Evolutionary conservation across 2,797 vertebrate genomes (phyloP).

Genomic region (Labroides dimidiatus): DNA sequence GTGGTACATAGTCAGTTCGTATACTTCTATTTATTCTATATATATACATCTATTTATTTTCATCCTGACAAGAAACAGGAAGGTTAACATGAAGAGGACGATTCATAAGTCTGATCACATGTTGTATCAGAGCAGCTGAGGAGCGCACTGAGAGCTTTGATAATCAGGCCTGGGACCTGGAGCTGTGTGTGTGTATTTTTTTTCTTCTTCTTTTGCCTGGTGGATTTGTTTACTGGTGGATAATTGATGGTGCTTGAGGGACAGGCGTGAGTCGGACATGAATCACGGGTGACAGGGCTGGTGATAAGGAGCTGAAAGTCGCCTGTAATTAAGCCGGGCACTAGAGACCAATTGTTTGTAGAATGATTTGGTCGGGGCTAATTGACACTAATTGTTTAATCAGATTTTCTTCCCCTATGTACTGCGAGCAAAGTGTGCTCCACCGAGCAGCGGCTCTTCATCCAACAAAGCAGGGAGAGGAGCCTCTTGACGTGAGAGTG

Average conservation of each 20-base stretch:
- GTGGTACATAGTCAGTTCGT: too few relatives aligned
- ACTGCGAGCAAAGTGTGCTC: conserved; percentile 75
- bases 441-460: conserved; percentile 54
- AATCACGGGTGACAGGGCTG: conserved; percentile 91
- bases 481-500: conserved; percentile 47
- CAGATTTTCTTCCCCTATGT: conserved; percentile 94
- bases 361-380: conserved; percentile 98
- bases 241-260: conserved; percentile 99
- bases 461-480: conserved; percentile 58
- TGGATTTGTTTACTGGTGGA: conserved; percentile 95
- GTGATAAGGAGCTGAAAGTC: conserved; percentile 98
- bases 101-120: conserved; percentile 68
- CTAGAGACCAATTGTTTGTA: conserved; percentile 99
- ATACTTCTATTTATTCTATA: too few relatives aligned
- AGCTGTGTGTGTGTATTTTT: conserved; percentile 37
- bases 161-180: conserved; percentile 81
- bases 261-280: conserved; percentile 94
- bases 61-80: too few relatives aligned
- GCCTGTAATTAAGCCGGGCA: conserved; percentile 98
- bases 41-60: too few relatives aligned
- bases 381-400: conserved; percentile 99
- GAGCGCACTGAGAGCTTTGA: conserved; percentile 81
- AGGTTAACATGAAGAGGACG: conserved; percentile 14
- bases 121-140: conserved; percentile 66
- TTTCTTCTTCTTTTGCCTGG: conserved; percentile 84